Percentiles rank a stretch among this genome's conserved stretches.
These are phyloP conservation scores for Apeltes quadracus DNA, from an alignment of 2,113 vertebrate species.

Conservation along the genomic window DNA sequence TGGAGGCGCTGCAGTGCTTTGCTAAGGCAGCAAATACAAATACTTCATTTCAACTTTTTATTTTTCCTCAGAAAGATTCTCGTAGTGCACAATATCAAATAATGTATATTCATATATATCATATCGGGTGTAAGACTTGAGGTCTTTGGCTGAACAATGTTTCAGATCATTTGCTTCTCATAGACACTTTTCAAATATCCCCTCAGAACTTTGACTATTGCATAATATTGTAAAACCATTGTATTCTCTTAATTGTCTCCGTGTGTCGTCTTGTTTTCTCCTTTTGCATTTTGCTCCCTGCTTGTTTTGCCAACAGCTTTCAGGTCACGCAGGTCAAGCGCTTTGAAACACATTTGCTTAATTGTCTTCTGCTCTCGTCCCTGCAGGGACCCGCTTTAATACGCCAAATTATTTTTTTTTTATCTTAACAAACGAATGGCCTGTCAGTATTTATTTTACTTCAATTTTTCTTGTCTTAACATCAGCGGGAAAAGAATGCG, in stretches of 20 bases:
- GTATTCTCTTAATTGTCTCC: background rate
- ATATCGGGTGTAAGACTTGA: background rate
- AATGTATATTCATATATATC: background rate
- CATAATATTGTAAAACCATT: background rate
- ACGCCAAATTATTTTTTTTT: constrained; percentile 47
- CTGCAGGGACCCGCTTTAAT: constrained; percentile 33
- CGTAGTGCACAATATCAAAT: background rate
- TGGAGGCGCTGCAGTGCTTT: background rate
- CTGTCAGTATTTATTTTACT: constrained; percentile 61
- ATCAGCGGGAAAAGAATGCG: constrained; percentile 25
- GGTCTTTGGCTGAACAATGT: background rate
- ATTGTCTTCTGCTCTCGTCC: constrained; percentile 43
- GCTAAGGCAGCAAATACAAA: background rate
- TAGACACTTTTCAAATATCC: background rate
- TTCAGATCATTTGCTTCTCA: background rate
- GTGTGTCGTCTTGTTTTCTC: background rate
- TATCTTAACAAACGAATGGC: constrained; percentile 64
- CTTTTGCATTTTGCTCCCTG: background rate
- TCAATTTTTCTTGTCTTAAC: constrained; percentile 67
- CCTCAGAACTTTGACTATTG: background rate
- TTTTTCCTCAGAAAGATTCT: background rate
- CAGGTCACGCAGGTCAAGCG: constrained; percentile 43
- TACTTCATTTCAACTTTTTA: background rate
- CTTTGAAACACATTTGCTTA: constrained; percentile 54
- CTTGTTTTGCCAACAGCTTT: constrained; percentile 42